Evolutionary conservation across 2,888 invertebrate species (phyloP), one percentile per base, ranked within the genome.

Genomic region (Syrista parreyssii): DNA sequence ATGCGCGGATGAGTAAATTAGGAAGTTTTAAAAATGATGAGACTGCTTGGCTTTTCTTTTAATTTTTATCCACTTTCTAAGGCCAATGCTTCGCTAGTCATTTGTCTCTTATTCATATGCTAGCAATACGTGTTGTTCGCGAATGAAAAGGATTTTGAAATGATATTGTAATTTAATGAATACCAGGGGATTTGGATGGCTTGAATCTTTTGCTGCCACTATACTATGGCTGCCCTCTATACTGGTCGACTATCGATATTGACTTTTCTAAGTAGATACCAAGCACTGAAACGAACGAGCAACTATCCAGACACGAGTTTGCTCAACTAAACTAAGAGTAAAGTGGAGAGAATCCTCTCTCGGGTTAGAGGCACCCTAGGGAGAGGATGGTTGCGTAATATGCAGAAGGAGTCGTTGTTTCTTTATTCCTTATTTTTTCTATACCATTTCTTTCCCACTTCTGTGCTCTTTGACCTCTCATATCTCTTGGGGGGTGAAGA

Each of bases 181-280:
- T 82, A 83, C 72, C 83, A 71, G 72, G 85, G 86, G 86, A 85
- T 73, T 74, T 23, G 74, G 71, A 68, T 78, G 74, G 75, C 76
- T 76, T 68, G 75, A 3, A 40, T 36, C 35, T 35, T 30, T 32
- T 33, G 23, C 40, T n/a, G 33, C 68, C 68, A 55, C 40, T 55
- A 55, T 23, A 55, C 40, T 55, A 55, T 23, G 55, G 55, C 23
- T 23, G 23, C 55, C 55, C 55, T 55, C 23, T 55, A 23, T 55
- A 68, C 40, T 23, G 74, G 34, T 68, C 78, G 75, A 80, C 78
- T 77, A 81, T 85, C 86, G 84, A 88, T 87, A 88, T 88, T 85
- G 87, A 86, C 85, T 87, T 87, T 87, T 84, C 85, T 87, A 87
- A 85, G 86, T 86, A 85, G 85, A 85, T 80, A 81, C 79, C 82